Percentiles rank a stretch among this genome's conserved stretches.
Evolutionary conservation across 2,888 invertebrate genomes (phyloP).

Genomic region (Autographa pulchrina): DNA sequence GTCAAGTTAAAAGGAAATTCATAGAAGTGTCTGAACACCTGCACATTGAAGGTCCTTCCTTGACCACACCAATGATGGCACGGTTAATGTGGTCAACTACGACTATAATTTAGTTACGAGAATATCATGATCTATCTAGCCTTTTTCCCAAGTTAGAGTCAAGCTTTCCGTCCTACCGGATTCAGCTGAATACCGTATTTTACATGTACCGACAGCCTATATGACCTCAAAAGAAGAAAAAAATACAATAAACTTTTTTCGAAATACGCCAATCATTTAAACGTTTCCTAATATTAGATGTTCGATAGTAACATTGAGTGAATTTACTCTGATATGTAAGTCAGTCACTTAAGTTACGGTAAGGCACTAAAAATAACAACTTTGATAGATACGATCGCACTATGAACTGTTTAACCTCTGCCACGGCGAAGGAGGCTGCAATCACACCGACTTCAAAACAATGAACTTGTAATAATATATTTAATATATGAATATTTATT

Average conservation of each 20-base stretch:
- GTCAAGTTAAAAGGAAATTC: no score
- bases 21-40: no score
- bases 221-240: background rate
- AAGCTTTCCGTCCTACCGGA: no score
- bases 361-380: constrained; percentile 59
- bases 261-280: background rate
- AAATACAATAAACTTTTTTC: background rate
- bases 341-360: constrained; percentile 47
- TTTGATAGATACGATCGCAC: constrained; percentile 53
- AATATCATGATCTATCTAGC: no score
- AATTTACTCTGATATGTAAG: constrained; percentile 50
- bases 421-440: constrained; percentile 26
- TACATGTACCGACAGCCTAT: no score
- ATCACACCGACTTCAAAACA: constrained; percentile 43
- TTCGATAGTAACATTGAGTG: constrained; percentile 22
- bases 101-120: no score
- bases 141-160: no score
- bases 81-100: no score
- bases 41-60: no score
- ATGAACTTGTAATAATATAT: no score
- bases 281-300: constrained; percentile 8
- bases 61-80: no score
- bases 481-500: background rate
- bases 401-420: constrained; percentile 53
- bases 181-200: no score